Base-by-base conservation (phyloP, 1,140 invertebrate genomes). In the Drosophila albomicans region DNA sequence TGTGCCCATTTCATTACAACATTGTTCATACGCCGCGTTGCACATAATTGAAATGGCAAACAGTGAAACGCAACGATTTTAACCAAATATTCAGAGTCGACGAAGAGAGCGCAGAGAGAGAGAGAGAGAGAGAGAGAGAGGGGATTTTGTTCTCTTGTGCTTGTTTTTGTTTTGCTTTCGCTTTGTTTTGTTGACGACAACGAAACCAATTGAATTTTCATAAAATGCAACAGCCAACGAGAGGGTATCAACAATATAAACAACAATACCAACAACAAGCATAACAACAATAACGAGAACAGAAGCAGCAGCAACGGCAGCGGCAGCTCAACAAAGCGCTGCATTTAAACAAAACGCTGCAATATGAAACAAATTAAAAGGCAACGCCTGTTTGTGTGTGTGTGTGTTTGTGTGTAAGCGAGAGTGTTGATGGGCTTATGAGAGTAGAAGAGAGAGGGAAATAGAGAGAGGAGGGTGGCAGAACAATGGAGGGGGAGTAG, bases 1-100 rank as follows among this genome's bases (percentile, higher is more conserved):
- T 82, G 66, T 67, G 72, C 84, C 84, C 84, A 88, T 88, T 84
- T 88, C 85, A 88, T 88, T 88, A 88, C 85, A 88, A 89, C 85
- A 89, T 85, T 89, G 85, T 79, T 80, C 78, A 89, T 89, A 89
- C 85, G 85, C 85, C 81, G 86, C 85, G 86, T 79, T 89, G 85
- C 81, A 89, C 85, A 88, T 88, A 88, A 88, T 88, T 88, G 85
- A 88, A 88, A 89, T 88, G 80, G 85, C 85, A 89, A 88, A 88
- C 85, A 88, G 85, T 89, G 85, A 89, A 85, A 89, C 81, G 85
- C 85, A 79, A 81, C 81, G 85, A 88, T 88, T 88, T 88, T 74
- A 79, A 69, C 85, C 80, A 89, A 88, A 88, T 88, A 78, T 85
- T 65, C 85, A 78, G 81, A 80, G 56, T 61, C 46, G 32, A 59